Evolutionary conservation across 2,888 invertebrate genomes (phyloP), one percentile per base, ranked within the genome.

Genomic region (Blastobasis lacticolella): DNA sequence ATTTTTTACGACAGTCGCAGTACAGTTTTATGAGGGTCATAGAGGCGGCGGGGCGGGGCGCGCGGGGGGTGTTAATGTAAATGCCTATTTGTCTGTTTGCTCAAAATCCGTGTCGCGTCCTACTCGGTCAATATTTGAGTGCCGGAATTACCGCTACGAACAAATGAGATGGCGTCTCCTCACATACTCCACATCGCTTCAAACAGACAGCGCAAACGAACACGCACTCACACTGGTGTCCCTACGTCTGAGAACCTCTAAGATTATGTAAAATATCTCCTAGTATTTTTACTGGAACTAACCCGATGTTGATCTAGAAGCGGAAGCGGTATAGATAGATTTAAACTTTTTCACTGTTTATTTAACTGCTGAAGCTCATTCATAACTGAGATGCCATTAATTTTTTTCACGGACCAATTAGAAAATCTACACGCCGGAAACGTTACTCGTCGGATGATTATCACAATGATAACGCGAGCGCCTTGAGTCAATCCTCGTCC

Each of bases 41-140:
- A 56, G 57, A 58, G 55, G 56, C 54, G 55, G 50, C 49, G 56
- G 58, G 56, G 52, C 57, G 58, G 64, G 65, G 61, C 9, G 57
- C 55, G 64, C 55, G 54, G 59, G 60, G 72, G 72, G 77, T 80
- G 83, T 73, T 81, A 82, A 83, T 81, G 80, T 81, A 79, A 81
- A 82, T 80, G 80, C 74, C 78, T 84, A 81, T 85, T 83, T 81
- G 79, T 75, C 72, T 84, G 79, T 87, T 85, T 84, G 73, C 75
- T 72, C 69, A 78, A 85, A 85, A 84, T 86, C 84, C 79, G 83
- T 86, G 86, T 87, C 86, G 81, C 75, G 80, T 84, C 81, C 79
- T 76, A 76, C 81, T 78, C 71, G 58, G 84, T 83, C 81, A 88
- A 87, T 86, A 86, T 86, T 88, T 81, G 77, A 74, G 70, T 69